Percentiles rank a stretch among this genome's conserved stretches.
Evolutionary conservation across 2,113 vertebrate genomes (phyloP).

Genomic region (Arvicanthis niloticus): DNA sequence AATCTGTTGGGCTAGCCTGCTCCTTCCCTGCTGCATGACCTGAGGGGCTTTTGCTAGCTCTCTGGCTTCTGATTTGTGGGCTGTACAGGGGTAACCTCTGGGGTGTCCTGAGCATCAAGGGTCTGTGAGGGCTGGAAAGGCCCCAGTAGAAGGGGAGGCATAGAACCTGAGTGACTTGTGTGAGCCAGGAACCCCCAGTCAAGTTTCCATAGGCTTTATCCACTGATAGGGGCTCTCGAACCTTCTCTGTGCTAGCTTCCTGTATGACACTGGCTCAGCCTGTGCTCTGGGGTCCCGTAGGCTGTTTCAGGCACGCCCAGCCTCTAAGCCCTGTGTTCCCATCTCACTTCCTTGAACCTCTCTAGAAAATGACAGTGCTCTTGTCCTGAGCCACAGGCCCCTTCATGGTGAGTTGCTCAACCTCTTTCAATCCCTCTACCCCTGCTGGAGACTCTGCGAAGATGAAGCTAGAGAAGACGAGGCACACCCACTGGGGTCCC

Average conservation of each 20-base stretch:
- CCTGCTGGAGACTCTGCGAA: not conserved
- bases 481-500: not conserved
- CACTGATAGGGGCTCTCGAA: not conserved
- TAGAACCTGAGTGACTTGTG: not conserved
- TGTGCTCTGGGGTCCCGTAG: fast-evolving
- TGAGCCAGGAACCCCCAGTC: not conserved
- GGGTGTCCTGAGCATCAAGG: not conserved
- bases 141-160: not conserved
- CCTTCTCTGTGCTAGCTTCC: not conserved
- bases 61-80: not conserved
- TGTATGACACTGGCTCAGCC: fast-evolving
- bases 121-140: not conserved
- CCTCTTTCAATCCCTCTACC: no score
- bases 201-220: not conserved
- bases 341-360: fast-evolving
- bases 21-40: not conserved
- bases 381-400: conserved; percentile 27
- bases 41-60: not conserved
- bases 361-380: conserved; percentile 16
- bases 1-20: not conserved
- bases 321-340: not conserved
- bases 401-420: not conserved
- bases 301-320: not conserved
- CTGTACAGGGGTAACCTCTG: not conserved
- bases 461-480: not conserved